Conservation (phyloP, 2,797 vertebrate species). For the Muscicapa comitata region DNA sequence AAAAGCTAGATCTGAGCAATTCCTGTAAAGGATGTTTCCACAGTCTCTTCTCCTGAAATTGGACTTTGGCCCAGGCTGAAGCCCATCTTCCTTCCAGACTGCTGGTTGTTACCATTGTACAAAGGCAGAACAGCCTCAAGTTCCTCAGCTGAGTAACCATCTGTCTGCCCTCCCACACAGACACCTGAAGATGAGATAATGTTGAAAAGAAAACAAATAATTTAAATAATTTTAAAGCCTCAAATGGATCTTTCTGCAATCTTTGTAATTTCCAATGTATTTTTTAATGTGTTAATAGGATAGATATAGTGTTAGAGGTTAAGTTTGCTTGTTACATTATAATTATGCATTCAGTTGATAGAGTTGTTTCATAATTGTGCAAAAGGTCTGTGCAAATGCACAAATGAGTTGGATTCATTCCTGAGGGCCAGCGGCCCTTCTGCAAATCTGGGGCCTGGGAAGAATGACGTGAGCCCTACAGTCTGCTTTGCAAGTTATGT, state of each 20-base stretch:
- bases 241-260: neutral
- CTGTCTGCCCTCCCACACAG: constrained; percentile 48
- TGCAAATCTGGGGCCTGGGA: neutral
- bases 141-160: constrained; percentile 42
- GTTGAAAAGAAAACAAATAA: neutral
- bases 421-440: neutral
- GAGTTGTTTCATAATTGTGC: neutral
- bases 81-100: neutral
- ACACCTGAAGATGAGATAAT: constrained; percentile 56
- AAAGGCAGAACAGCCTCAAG: neutral
- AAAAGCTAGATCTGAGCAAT: neutral
- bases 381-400: neutral
- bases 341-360: neutral
- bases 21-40: neutral
- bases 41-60: neutral
- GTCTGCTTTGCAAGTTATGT: neutral
- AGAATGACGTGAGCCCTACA: neutral
- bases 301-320: neutral
- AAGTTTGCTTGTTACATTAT: neutral
- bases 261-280: neutral
- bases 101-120: neutral
- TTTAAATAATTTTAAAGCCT: neutral
- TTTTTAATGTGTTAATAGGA: neutral
- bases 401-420: neutral
- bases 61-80: neutral